These are phyloP conservation scores for Epizoanthus illoricatus DNA, from an alignment of 92 coral and sea anemone species.

Conservation along the genomic window DNA sequence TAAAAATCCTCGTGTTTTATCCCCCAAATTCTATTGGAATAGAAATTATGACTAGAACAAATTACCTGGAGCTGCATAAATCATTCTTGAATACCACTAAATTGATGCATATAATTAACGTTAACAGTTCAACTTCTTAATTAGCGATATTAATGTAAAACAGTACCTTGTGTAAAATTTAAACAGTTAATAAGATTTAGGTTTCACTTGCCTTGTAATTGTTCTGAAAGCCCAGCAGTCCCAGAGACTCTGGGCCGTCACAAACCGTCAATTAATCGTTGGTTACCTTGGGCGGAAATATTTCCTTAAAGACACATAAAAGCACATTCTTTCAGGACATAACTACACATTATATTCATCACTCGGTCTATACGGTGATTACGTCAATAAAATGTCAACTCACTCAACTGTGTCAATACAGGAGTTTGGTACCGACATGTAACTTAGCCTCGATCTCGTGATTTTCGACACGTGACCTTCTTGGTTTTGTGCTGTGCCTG, in stretches of 20 bases:
- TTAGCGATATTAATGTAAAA: not conserved
- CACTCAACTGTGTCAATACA: not conserved
- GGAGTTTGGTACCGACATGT: constrained; percentile 6
- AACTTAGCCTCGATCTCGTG: constrained; percentile 17
- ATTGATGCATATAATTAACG: not conserved
- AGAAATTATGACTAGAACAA: not conserved
- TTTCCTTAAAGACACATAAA: not conserved
- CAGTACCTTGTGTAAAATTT: not conserved
- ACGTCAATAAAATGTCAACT: constrained; percentile 16
- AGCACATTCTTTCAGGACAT: constrained; percentile 11
- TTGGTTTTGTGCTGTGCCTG: no score
- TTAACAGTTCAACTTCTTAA: not conserved
- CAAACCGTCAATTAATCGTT: not conserved
- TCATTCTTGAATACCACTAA: no score
- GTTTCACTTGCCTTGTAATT: constrained; percentile 20
- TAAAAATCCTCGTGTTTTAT: not conserved
- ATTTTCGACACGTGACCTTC: constrained; percentile 5
- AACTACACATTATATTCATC: not conserved
- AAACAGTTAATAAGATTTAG: not conserved
- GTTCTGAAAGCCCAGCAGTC: not conserved
- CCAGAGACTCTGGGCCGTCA: constrained; percentile 9
- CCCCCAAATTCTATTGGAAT: not conserved
- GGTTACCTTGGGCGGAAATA: not conserved
- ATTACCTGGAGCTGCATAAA: not conserved
- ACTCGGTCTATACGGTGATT: constrained; percentile 9